Conservation (phyloP, 35 echinoderm and acorn worm species). For the Ophioderma brevispina region DNA sequence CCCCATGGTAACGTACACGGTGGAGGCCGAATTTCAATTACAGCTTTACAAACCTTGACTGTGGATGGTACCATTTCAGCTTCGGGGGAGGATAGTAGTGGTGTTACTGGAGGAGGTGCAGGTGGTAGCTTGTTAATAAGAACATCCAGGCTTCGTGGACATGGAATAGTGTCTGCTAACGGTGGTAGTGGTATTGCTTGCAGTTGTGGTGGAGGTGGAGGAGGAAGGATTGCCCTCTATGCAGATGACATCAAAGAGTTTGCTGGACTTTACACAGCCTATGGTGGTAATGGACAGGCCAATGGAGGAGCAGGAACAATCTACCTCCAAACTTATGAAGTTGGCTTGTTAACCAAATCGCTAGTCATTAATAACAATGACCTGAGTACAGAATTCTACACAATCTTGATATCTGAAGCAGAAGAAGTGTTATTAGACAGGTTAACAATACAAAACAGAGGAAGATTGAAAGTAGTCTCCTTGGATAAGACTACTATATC, state of each 20-base stretch:
- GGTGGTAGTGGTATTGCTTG: conserved; percentile 60
- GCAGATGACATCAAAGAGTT: conserved; percentile 38
- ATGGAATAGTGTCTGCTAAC: conserved; percentile 50
- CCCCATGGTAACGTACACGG: conserved; percentile 16
- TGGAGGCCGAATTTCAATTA: conserved; percentile 56
- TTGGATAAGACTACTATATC: conserved; percentile 33
- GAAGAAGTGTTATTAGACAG: conserved; percentile 33
- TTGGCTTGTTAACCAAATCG: background rate
- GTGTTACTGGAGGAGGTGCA: conserved; percentile 51
- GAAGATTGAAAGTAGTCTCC: conserved; percentile 28
- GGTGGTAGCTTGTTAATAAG: conserved; percentile 72
- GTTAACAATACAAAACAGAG: conserved; percentile 29
- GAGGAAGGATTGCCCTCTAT: conserved; percentile 68
- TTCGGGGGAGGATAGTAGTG: conserved; percentile 26
- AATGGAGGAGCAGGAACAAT: conserved; percentile 82
- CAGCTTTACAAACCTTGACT: background rate
- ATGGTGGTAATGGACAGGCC: conserved; percentile 49
- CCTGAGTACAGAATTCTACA: conserved; percentile 1
- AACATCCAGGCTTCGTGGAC: conserved; percentile 27
- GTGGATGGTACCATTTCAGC: conserved; percentile 65
- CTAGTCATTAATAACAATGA: conserved; percentile 68
- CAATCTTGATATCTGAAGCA: conserved; percentile 30
- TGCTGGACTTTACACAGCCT: conserved; percentile 54
- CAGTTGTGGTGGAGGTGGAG: conserved; percentile 69
- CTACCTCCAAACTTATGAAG: conserved; percentile 33